Evolutionary conservation across 1,140 invertebrate genomes (phyloP).

Genomic region (Achroia grisella): DNA sequence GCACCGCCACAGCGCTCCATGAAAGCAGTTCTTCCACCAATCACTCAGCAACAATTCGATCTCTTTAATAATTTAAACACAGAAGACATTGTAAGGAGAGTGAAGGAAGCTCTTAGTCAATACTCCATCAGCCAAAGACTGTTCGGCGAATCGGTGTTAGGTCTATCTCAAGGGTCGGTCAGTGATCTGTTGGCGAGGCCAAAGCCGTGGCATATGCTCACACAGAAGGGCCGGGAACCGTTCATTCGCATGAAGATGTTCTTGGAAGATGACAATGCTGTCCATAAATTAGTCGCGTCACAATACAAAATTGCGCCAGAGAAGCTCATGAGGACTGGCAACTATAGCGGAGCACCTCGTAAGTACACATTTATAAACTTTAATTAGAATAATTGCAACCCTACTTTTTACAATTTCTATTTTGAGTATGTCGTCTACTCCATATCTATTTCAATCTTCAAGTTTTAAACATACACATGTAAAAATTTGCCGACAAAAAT

Average conservation of each 20-base stretch:
- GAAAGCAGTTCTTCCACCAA: conserved; percentile 96
- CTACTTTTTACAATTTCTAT: too few relatives aligned
- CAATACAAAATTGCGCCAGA: conserved; percentile 98
- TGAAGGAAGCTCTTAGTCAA: conserved; percentile 98
- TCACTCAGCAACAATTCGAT: conserved; percentile 99
- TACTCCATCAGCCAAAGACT: conserved; percentile 99
- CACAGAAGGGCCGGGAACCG: conserved; percentile 96
- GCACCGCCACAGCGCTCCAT: conserved; percentile 88
- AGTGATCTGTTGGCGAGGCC: conserved; percentile 95
- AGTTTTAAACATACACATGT: too few relatives aligned
- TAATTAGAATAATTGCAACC: too few relatives aligned
- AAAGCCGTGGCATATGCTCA: conserved; percentile 98
- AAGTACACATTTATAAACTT: conserved; percentile 74
- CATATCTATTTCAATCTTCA: too few relatives aligned
- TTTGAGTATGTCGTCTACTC: too few relatives aligned
- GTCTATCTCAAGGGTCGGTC: conserved; percentile 96
- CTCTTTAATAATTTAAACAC: conserved; percentile 98
- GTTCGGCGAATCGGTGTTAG: conserved; percentile 98
- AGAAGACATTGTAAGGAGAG: conserved; percentile 97
- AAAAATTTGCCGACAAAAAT: too few relatives aligned
- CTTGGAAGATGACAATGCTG: conserved; percentile 96
- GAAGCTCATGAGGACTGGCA: conserved; percentile 94
- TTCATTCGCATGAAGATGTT: conserved; percentile 99
- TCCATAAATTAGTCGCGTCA: conserved; percentile 95
- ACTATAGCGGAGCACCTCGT: conserved; percentile 90